Conservation (phyloP, 2,113 vertebrate genomes). For the Smithornis capensis region DNA sequence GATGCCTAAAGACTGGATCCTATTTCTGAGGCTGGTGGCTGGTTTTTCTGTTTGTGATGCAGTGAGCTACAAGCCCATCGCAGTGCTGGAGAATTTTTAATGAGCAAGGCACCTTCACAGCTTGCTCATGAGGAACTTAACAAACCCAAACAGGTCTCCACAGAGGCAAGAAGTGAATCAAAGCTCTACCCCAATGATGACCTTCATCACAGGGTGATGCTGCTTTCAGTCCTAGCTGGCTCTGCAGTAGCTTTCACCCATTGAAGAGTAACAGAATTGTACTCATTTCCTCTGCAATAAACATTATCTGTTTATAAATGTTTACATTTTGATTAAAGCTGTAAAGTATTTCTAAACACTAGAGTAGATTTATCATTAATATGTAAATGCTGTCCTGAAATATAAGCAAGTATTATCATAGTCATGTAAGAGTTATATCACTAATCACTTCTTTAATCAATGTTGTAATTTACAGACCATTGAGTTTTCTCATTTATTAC, state of each 20-base stretch:
- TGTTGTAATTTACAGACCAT: constrained; percentile 77
- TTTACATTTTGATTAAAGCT: constrained; percentile 45
- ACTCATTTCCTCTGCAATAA: background rate
- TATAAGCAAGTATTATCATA: constrained; percentile 53
- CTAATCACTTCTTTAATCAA: constrained; percentile 76
- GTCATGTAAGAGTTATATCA: constrained; percentile 57
- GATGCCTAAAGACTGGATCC: background rate
- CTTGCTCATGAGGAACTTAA: background rate
- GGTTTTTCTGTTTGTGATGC: background rate
- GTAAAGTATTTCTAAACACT: constrained; percentile 23
- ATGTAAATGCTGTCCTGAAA: constrained; percentile 56
- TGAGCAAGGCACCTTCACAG: background rate
- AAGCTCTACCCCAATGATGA: background rate
- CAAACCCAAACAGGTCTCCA: background rate
- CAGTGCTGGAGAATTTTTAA: background rate
- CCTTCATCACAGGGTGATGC: background rate
- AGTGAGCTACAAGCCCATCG: background rate
- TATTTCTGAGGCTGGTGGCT: background rate
- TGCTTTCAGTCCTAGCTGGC: background rate
- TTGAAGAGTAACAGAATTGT: background rate
- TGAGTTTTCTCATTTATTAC: constrained; percentile 73
- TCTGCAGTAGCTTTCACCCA: background rate
- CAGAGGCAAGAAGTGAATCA: background rate
- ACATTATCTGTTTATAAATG: constrained; percentile 42
- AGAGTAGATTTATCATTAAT: constrained; percentile 60